These are phyloP conservation scores for Lithosia quadra DNA, from an alignment of 2,888 invertebrate species.

Conservation along the genomic window DNA sequence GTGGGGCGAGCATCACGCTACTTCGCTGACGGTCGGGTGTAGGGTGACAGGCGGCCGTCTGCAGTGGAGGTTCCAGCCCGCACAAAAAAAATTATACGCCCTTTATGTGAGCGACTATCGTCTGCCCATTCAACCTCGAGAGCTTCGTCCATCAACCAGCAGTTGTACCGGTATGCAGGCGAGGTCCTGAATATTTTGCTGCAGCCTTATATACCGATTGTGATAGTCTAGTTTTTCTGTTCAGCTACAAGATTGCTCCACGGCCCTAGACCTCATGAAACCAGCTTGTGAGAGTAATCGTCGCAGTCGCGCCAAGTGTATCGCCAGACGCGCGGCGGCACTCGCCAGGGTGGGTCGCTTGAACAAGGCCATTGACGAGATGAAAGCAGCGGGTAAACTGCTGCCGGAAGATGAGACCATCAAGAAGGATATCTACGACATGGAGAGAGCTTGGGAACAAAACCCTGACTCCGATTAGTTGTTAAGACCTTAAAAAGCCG, in stretches of 20 bases:
- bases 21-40: too few relatives aligned
- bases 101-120: too few relatives aligned
- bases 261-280: constrained; percentile 91
- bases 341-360: constrained; percentile 90
- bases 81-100: too few relatives aligned
- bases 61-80: too few relatives aligned
- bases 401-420: constrained; percentile 88
- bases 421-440: constrained; percentile 89
- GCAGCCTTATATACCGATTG: too few relatives aligned
- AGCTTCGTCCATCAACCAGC: too few relatives aligned
- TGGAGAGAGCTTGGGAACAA: constrained; percentile 93
- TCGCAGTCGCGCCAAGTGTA: constrained; percentile 90
- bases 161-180: too few relatives aligned
- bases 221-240: background rate
- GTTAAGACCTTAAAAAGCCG: background rate
- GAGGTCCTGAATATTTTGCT: too few relatives aligned
- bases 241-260: constrained; percentile 80
- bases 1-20: too few relatives aligned
- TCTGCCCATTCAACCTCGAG: too few relatives aligned
- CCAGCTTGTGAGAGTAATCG: constrained; percentile 92
- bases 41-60: too few relatives aligned
- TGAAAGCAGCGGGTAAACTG: constrained; percentile 91
- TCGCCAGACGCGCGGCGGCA: constrained; percentile 91
- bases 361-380: constrained; percentile 91
- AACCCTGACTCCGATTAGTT: constrained; percentile 88